Evolutionary conservation across 1,140 invertebrate genomes (phyloP), one percentile per base, ranked within the genome.

Genomic region (Calephelis virginiensis): DNA sequence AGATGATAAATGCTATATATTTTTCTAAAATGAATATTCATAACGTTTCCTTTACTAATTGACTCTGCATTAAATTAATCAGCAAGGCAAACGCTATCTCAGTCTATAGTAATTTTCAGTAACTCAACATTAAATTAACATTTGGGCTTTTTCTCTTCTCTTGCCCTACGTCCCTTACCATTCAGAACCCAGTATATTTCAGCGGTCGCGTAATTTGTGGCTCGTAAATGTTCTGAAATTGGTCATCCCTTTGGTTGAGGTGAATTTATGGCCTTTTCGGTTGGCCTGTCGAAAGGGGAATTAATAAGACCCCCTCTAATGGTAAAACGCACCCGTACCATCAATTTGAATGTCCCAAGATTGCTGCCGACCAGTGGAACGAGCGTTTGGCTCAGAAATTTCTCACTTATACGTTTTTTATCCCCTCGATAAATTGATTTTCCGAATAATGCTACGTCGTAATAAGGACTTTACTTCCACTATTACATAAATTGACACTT

Each of bases 171-270:
- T 81, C 81, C 81, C 75, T 71, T 70, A 72, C 69, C 77, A 76
- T 78, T 76, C 81, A 73, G 70, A 69, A 76, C 72, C 80, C 78
- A 87, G 86, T 91, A 91, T 91, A 90, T 91, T 90, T 91, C 86
- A 85, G 82, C 81, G 86, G 86, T 88, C 84, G 83, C 83, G 89
- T 91, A 91, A 91, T 91, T 91, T 91, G 86, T 91, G 86, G 89
- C 83, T 86, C 89, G 89, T 91, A 91, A 91, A 91, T 91, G 89
- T 89, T 90, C 87, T 86, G 86, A 91, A 91, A 91, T 91, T 91
- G 89, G 89, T 91, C 89, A 91, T 91, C 89, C 89, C 87, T 91
- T 91, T 89, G 89, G 86, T 88, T 85, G 86, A 89, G 87, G 86
- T 89, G 85, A 89, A 91, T 91, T 91, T 91, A 91, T 91, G 82